phyloP scores from a whole-genome alignment of 2,797 vertebrate genomes.

The Eidolon dupreanum region DNA sequence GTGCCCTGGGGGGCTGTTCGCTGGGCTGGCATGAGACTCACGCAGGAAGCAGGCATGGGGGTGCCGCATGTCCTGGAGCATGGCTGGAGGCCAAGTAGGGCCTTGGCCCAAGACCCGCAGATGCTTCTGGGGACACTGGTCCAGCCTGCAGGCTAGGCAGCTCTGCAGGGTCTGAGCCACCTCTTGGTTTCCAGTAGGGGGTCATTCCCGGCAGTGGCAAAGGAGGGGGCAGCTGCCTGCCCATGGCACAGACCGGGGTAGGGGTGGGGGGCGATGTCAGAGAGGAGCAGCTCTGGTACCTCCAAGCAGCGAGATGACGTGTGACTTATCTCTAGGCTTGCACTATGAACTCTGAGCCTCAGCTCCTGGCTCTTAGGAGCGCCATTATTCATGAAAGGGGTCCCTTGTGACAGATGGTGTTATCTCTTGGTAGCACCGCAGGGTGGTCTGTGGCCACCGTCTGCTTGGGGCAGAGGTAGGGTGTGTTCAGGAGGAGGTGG shows the following conservation, averaged over 20 bases:
- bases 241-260: accelerated
- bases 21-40: not conserved
- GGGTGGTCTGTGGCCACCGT: not conserved
- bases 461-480: not conserved
- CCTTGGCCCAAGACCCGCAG: not conserved
- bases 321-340: too few species aligned
- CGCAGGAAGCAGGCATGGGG: not conserved
- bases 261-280: not conserved
- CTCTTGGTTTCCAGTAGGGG: not conserved
- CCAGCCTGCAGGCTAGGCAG: not conserved
- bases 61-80: not conserved
- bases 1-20: accelerated
- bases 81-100: accelerated
- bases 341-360: not conserved
- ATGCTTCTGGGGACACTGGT: not conserved
- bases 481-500: not conserved
- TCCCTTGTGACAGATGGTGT: not conserved
- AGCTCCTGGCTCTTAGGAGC: not conserved
- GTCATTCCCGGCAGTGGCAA: not conserved
- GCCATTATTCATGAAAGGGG: accelerated
- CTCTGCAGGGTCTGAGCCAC: not conserved
- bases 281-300: not conserved
- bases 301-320: not conserved
- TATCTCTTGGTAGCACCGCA: not conserved
- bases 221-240: not conserved